These are phyloP conservation scores for Eospalax fontanierii DNA, from an alignment of 2,797 vertebrate species.

Conservation along the genomic window DNA sequence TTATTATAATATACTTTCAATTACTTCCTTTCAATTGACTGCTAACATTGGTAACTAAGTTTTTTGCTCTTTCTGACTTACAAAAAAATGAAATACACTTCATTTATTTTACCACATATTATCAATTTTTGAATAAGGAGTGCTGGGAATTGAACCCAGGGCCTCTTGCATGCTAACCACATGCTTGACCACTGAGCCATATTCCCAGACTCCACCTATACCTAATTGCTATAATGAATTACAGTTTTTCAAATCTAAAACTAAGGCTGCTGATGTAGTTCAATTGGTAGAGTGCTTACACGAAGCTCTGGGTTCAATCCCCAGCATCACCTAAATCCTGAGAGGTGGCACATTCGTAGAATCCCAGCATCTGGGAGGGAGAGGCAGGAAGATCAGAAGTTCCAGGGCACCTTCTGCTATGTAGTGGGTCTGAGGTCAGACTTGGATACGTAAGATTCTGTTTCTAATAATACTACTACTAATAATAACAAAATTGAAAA, in stretches of 20 bases:
- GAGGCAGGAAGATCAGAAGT: neutral
- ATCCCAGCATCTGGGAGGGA: neutral
- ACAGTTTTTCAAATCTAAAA: neutral
- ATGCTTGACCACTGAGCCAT: neutral
- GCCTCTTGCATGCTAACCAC: neutral
- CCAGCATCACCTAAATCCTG: neutral
- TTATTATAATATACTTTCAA: neutral
- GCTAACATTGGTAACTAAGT: neutral
- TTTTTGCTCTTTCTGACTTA: neutral
- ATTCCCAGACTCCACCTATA: neutral
- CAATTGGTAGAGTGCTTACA: neutral
- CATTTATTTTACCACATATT: neutral
- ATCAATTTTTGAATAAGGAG: neutral
- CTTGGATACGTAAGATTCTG: neutral
- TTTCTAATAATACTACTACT: neutral
- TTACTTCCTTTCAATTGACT: slow-evolving; percentile 29
- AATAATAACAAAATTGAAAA: neutral
- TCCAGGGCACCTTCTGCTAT: neutral
- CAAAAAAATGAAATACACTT: neutral
- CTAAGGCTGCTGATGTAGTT: neutral
- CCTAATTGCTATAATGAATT: slow-evolving; percentile 28
- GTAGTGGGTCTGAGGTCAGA: rapidly evolving
- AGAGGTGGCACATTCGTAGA: no score
- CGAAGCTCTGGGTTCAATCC: neutral
- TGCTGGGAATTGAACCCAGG: neutral